These are phyloP conservation scores for Drosophila parvula DNA, from an alignment of 1,140 invertebrate species.

Conservation along the genomic window DNA sequence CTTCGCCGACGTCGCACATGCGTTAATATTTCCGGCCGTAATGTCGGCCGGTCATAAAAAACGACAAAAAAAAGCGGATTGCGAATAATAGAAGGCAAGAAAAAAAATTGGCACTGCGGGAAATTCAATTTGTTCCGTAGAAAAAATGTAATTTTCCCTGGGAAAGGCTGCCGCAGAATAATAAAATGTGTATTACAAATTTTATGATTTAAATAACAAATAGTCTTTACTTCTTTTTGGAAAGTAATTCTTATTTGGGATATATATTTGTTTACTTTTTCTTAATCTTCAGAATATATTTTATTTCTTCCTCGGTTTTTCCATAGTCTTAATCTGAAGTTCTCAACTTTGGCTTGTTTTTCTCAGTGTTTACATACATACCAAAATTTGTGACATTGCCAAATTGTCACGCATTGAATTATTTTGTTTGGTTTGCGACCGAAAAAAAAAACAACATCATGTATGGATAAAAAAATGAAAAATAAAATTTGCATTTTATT, in stretches of 20 bases:
- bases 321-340: neutral
- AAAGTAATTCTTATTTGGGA: neutral
- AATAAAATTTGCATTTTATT: slow-evolving; percentile 83
- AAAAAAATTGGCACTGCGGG: slow-evolving; percentile 13
- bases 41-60: slow-evolving; percentile 70
- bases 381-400: slow-evolving; percentile 35
- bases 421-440: slow-evolving; percentile 64
- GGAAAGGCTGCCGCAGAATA: neutral
- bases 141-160: no score
- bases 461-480: slow-evolving; percentile 31
- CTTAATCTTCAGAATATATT: neutral
- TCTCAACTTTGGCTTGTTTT: neutral
- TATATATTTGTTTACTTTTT: neutral
- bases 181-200: no score
- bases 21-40: slow-evolving; percentile 78
- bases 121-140: neutral
- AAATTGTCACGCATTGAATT: slow-evolving; percentile 81
- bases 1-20: slow-evolving; percentile 62
- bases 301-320: neutral
- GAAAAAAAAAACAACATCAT: slow-evolving; percentile 16
- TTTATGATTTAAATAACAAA: neutral
- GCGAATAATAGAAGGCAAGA: slow-evolving; percentile 37
- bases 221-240: neutral
- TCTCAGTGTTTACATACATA: slow-evolving; percentile 18
- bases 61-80: slow-evolving; percentile 52